phyloP scores from a whole-genome alignment of 2,113 vertebrate genomes.

The Athene cunicularia region DNA sequence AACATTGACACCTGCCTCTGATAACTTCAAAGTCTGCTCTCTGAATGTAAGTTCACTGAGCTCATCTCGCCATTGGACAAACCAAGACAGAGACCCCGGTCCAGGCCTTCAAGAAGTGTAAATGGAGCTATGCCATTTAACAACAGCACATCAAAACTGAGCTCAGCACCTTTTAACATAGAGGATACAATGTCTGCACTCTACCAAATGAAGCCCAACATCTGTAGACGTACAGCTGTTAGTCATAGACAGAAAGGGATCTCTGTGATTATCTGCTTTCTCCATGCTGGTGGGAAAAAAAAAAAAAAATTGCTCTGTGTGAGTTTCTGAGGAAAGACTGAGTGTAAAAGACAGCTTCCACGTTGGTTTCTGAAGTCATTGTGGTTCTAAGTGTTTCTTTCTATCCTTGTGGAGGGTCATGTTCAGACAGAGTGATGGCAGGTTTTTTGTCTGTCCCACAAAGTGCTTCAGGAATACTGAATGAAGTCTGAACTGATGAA shows the following conservation, averaged over 20 bases:
- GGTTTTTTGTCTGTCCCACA: not conserved
- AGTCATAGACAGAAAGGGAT: not conserved
- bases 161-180: not conserved
- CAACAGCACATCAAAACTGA: conserved; percentile 30
- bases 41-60: conserved; percentile 12
- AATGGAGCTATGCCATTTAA: conserved; percentile 19
- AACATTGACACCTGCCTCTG: conserved; percentile 49
- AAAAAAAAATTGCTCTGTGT: conserved; percentile 24
- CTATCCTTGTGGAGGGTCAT: not conserved
- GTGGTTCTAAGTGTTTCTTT: conserved; percentile 37
- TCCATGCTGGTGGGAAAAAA: not conserved
- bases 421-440: not conserved
- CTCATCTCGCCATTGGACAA: conserved; percentile 27
- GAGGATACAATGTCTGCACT: not conserved
- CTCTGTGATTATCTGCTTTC: conserved; percentile 1
- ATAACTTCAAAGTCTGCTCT: conserved; percentile 44
- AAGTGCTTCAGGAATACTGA: not conserved
- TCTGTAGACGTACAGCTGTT: not conserved
- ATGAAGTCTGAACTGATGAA: not conserved
- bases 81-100: not conserved
- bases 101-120: conserved; percentile 34
- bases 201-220: not conserved
- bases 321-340: not conserved
- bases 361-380: not conserved
- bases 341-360: not conserved